Evolutionary conservation across 2,113 vertebrate species (phyloP).

Genomic region (Pterocles gutturalis): DNA sequence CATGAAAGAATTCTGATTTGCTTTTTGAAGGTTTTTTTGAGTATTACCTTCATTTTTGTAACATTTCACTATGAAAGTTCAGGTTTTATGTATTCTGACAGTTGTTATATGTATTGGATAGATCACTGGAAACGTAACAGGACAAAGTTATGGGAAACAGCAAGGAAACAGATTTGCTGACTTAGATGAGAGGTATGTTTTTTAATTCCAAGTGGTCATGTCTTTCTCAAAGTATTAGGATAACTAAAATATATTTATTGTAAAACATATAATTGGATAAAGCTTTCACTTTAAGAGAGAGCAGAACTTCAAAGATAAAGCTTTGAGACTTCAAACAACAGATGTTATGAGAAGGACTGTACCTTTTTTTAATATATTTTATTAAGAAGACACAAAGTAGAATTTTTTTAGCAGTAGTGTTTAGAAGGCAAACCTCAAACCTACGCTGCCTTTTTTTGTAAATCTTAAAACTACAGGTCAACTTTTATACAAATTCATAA

Average conservation of each 20-base stretch:
- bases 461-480: background rate
- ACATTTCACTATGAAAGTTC: background rate
- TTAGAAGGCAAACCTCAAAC: background rate
- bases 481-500: background rate
- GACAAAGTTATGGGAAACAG: background rate
- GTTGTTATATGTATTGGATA: background rate
- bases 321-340: background rate
- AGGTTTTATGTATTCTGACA: background rate
- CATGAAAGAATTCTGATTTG: background rate
- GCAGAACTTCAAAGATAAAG: background rate
- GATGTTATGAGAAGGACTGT: background rate
- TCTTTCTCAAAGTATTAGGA: background rate
- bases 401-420: background rate
- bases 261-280: background rate
- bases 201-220: background rate
- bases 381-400: background rate
- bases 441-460: background rate
- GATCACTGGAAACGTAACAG: background rate
- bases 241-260: background rate
- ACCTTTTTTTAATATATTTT: background rate
- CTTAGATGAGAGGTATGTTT: background rate
- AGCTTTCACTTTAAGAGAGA: background rate
- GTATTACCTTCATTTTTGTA: background rate
- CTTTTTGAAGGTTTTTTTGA: background rate
- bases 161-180: background rate